These are phyloP conservation scores for Gadus macrocephalus DNA, from an alignment of 2,113 vertebrate genomes.

Conservation along the genomic window DNA sequence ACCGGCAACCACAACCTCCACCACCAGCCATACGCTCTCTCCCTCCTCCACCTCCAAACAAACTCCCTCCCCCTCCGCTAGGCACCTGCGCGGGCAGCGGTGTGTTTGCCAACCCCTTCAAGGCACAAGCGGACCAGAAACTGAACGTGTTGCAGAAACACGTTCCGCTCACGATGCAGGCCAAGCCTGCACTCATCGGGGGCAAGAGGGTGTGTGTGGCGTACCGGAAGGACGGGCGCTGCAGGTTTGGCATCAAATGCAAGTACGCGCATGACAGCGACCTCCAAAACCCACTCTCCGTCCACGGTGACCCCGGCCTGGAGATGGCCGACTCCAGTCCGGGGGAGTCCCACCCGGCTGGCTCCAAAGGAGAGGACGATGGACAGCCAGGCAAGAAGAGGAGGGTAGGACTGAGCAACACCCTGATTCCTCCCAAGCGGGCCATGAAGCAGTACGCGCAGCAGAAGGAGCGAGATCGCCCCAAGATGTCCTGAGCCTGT, in stretches of 20 bases:
- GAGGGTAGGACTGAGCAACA: slow-evolving; percentile 72
- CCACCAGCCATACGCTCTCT: not conserved
- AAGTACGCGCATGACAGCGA: slow-evolving; percentile 79
- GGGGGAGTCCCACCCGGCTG: not conserved
- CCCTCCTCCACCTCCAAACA: slow-evolving; percentile 21
- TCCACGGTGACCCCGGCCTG: slow-evolving; percentile 14
- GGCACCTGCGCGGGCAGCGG: slow-evolving; percentile 53
- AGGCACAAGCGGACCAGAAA: slow-evolving; percentile 64
- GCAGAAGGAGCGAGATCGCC: slow-evolving; percentile 50
- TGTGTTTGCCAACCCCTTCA: slow-evolving; percentile 77
- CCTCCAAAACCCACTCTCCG: slow-evolving; percentile 53
- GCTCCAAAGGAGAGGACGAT: slow-evolving; percentile 32
- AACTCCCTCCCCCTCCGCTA: slow-evolving; percentile 66
- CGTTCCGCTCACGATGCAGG: slow-evolving; percentile 72
- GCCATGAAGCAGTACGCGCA: slow-evolving; percentile 67
- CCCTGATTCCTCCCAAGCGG: slow-evolving; percentile 74
- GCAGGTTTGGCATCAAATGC: slow-evolving; percentile 77
- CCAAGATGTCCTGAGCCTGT: slow-evolving; percentile 43
- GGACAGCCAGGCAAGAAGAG: slow-evolving; percentile 61
- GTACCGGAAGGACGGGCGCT: slow-evolving; percentile 74
- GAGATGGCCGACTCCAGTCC: slow-evolving; percentile 16
- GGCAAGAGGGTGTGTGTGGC: slow-evolving; percentile 70
- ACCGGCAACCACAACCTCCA: not conserved
- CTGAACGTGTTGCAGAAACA: slow-evolving; percentile 74
- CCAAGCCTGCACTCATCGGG: slow-evolving; percentile 68